Conservation (phyloP, 2,888 invertebrate genomes). For the Xanthia icteritia region DNA sequence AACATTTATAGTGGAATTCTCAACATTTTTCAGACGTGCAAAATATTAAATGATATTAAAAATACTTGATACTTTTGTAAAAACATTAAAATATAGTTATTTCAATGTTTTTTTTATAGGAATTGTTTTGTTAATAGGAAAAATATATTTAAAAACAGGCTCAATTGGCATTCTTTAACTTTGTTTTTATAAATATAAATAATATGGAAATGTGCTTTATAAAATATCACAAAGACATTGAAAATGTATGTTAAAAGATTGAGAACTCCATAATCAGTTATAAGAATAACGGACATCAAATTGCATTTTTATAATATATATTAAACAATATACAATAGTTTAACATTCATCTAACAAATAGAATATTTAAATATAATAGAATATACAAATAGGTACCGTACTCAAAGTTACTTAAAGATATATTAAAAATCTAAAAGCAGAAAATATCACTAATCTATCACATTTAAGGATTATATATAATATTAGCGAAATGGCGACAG, state of each 20-base stretch:
- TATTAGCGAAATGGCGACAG: constrained; percentile 32
- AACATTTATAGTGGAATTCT: constrained; percentile 8
- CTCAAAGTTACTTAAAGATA: constrained; percentile 20
- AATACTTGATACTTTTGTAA: neutral
- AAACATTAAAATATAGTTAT: neutral
- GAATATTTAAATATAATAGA: constrained; percentile 25
- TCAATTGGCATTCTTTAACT: neutral
- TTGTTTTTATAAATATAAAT: neutral
- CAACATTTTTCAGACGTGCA: constrained; percentile 1
- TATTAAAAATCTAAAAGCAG: constrained; percentile 58
- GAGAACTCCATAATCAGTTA: neutral
- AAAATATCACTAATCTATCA: constrained; percentile 70
- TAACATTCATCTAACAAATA: constrained; percentile 37
- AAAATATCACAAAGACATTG: neutral
- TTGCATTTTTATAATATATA: neutral
- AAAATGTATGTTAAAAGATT: constrained; percentile 13
- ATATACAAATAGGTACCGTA: neutral
- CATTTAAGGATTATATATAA: constrained; percentile 61
- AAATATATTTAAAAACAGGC: neutral
- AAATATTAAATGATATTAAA: neutral
- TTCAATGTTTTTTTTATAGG: neutral
- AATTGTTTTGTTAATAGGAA: neutral
- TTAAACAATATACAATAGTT: neutral
- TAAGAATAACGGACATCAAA: constrained; percentile 7
- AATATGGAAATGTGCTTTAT: neutral